These are phyloP conservation scores for Probosciger aterrimus DNA, from an alignment of 2,113 vertebrate species.

Conservation along the genomic window DNA sequence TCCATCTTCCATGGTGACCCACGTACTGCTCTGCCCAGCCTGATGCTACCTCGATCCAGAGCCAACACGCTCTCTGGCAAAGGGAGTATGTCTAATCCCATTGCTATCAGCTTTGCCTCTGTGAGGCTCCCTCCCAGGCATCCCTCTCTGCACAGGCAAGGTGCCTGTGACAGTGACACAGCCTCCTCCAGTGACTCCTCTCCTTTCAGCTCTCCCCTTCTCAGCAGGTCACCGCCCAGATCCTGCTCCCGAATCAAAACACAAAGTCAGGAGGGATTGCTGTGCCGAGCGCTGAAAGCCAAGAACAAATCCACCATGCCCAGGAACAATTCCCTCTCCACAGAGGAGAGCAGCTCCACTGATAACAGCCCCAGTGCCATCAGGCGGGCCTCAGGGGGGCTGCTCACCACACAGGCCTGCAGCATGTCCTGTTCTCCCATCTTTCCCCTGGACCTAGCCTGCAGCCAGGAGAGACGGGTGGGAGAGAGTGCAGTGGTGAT, in stretches of 20 bases:
- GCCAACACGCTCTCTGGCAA: constrained; percentile 72
- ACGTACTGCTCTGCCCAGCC: background rate
- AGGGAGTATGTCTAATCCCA: constrained; percentile 64
- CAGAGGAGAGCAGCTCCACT: constrained; percentile 88
- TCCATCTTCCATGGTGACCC: constrained; percentile 85
- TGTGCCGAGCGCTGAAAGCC: constrained; percentile 70
- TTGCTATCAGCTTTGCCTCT: constrained; percentile 67
- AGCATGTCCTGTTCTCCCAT: constrained; percentile 28
- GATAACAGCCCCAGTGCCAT: constrained; percentile 85
- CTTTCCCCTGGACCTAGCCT: constrained; percentile 69
- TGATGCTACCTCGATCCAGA: constrained; percentile 72
- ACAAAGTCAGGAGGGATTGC: constrained; percentile 78
- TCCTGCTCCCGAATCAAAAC: constrained; percentile 75
- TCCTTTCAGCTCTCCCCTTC: constrained; percentile 77
- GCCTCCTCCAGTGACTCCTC: constrained; percentile 85
- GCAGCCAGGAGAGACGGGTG: constrained; percentile 73
- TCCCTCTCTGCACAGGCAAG: constrained; percentile 62
- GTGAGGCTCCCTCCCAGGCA: constrained; percentile 70
- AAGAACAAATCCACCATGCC: constrained; percentile 65
- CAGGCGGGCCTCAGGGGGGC: constrained; percentile 78
- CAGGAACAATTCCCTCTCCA: constrained; percentile 86
- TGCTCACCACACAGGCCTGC: constrained; percentile 15
- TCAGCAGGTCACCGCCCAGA: constrained; percentile 75
- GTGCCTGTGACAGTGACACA: constrained; percentile 80
- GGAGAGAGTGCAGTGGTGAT: constrained; percentile 79